Evolutionary conservation across 2,797 vertebrate species (phyloP).

Genomic region (Babyrousa celebensis): DNA sequence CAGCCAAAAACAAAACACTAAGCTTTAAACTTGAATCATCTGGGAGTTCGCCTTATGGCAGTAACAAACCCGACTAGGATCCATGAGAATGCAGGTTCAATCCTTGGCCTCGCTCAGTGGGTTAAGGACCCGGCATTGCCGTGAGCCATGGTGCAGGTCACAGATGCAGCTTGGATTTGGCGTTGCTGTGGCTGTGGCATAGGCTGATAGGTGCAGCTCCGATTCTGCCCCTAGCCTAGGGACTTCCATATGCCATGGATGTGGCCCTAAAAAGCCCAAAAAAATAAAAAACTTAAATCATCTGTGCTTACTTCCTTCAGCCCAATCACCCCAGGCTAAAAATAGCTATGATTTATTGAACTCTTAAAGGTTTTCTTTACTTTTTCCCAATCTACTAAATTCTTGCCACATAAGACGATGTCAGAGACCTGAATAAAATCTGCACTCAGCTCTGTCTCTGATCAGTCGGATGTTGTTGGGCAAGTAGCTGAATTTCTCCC

Average conservation of each 20-base stretch:
- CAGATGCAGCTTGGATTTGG: no score
- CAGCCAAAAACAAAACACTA: neutral
- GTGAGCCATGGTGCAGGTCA: no score
- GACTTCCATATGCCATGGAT: no score
- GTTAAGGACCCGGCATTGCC: no score
- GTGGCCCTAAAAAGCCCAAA: no score
- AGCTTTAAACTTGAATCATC: neutral
- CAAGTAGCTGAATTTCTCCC: constrained; percentile 12
- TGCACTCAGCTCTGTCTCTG: neutral
- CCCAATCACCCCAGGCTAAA: neutral
- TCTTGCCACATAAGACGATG: neutral
- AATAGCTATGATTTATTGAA: constrained; percentile 28
- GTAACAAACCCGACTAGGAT: no score
- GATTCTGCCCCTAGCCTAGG: no score
- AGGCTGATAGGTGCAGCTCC: no score
- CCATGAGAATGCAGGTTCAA: no score
- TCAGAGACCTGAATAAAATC: neutral
- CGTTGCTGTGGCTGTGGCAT: no score
- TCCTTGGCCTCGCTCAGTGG: no score
- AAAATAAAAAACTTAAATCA: neutral
- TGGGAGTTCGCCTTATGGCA: neutral
- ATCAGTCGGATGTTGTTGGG: neutral
- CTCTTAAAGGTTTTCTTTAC: constrained; percentile 11
- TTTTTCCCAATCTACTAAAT: neutral
- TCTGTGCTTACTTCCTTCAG: neutral